Evolutionary conservation across 2,113 vertebrate species (phyloP).

Genomic region (Serilophus lunatus): DNA sequence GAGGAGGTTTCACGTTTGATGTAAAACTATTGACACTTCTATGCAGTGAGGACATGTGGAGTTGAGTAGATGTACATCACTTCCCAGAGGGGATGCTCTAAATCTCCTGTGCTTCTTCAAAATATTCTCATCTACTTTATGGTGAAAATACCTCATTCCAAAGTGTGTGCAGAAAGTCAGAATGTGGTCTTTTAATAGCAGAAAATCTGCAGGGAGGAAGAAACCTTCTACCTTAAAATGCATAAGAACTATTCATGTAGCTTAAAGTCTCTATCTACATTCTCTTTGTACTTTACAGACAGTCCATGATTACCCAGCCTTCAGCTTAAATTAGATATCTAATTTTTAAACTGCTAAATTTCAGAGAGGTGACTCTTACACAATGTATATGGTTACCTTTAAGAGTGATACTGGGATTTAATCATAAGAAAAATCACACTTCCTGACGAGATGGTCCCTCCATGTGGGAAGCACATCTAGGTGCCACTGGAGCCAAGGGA

Average conservation of each 20-base stretch:
- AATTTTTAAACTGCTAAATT: background rate
- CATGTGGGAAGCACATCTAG: background rate
- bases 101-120: background rate
- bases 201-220: background rate
- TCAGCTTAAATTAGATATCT: background rate
- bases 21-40: fast-evolving
- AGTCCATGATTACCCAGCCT: background rate
- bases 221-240: background rate
- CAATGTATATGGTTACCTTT: background rate
- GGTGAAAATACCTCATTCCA: background rate
- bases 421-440: background rate
- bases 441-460: background rate
- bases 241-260: background rate
- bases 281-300: background rate
- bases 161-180: background rate
- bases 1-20: background rate
- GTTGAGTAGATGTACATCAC: background rate
- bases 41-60: fast-evolving
- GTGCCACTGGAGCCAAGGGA: background rate
- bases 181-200: background rate
- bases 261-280: background rate
- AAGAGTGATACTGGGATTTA: background rate
- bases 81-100: background rate
- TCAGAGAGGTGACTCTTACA: background rate
- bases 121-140: background rate